Evolutionary conservation across 37 sponge, comb jelly and placozoan species (phyloP), one percentile per base, ranked within the genome.

Genomic region (Amphimedon queenslandica): DNA sequence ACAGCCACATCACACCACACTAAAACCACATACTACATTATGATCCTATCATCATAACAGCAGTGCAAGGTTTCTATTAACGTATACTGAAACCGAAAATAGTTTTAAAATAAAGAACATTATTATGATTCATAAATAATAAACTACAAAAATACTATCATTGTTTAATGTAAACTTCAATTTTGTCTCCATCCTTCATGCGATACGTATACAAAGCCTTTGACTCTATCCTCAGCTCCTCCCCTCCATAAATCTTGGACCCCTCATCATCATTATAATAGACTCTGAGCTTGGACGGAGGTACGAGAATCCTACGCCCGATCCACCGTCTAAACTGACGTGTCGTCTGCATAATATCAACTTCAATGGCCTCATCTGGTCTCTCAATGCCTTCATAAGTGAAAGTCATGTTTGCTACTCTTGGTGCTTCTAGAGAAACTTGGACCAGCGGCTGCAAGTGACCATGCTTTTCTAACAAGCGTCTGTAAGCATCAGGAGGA

Each of bases 161-260:
- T 47, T 47, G 8, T 13, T 47, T 47, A 8, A 47, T 13, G 13
- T 18, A 32, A 21, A 86, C 65, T 29, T 80, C 27, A 16, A 86
- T 80, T n/a, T 68, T 29, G 42, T 79, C 87, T n/a, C 77, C 77
- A 40, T 70, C 71, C 1, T 75, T 75, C 64, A 86, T 70, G 0
- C 42, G 43, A 40, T 80, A 86, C 1, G 28, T 1, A 34, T 64
- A 42, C 24, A 80, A 69, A 16, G 16, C 1, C 16, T 27, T 42
- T 11, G 41, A 27, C 30, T 53, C 42, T 21, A 55, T 8, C 0
- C 18, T 57, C 76, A 70, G 66, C 40, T 34, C 16, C 16, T 85
- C 80, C 29, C 3, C 37, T 40, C 61, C 63, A 71, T 28, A 71
- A 5, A 18, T 55, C 4, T n/a, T 61, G 24, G 24, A 11, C 30